These are phyloP conservation scores for Microcebus murinus DNA, from an alignment of 2,113 vertebrate genomes.

Conservation along the genomic window DNA sequence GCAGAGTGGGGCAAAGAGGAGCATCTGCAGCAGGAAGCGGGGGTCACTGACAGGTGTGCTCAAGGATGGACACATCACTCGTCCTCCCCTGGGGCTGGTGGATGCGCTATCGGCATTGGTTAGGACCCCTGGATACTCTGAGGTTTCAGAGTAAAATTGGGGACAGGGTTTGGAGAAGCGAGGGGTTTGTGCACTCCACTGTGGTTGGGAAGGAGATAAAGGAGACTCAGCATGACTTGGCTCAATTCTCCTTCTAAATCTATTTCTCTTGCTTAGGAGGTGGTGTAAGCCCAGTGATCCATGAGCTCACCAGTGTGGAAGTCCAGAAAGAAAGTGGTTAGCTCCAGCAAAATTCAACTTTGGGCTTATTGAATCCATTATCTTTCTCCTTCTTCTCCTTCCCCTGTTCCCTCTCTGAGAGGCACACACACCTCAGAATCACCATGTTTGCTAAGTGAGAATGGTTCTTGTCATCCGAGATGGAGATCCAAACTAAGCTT, in stretches of 20 bases:
- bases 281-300: background rate
- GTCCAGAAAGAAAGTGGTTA: background rate
- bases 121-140: background rate
- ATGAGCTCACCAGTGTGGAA: background rate
- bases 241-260: background rate
- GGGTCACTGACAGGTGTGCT: accelerated
- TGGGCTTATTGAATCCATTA: background rate
- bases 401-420: background rate
- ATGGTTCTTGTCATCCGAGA: background rate
- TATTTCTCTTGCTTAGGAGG: background rate
- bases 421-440: background rate
- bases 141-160: background rate
- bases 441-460: background rate
- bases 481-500: background rate
- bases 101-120: background rate
- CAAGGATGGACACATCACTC: background rate
- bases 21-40: background rate
- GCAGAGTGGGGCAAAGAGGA: background rate
- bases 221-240: too few relatives aligned
- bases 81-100: accelerated
- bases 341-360: background rate
- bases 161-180: background rate
- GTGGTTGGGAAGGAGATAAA: background rate
- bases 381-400: too few relatives aligned
- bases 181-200: background rate